A percentile compares a stretch with the other conserved stretches of the same genome.
Evolutionary conservation across 1,140 invertebrate species (phyloP).

Genomic region (Rhizoglyphus robini): DNA sequence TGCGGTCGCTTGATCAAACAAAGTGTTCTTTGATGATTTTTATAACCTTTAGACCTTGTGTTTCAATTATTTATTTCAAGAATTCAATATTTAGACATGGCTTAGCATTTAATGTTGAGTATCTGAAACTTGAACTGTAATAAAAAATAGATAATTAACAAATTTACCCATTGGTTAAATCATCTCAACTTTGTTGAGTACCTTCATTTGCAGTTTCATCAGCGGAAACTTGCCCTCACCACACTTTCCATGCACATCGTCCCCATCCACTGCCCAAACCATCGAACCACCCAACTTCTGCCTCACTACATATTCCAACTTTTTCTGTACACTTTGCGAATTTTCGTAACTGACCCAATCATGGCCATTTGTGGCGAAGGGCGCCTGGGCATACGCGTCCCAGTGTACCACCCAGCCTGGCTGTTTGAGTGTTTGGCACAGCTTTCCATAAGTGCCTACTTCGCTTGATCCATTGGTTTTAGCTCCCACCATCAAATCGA

Average conservation of each 20-base stretch:
- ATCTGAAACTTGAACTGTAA: too few species aligned
- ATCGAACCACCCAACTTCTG: conserved; percentile 42
- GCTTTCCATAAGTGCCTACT: conserved; percentile 52
- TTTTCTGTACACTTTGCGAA: conserved; percentile 35
- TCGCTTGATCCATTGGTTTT: conserved; percentile 68
- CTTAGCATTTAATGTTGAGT: too few species aligned
- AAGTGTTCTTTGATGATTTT: too few species aligned
- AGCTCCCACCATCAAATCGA: conserved; percentile 47
- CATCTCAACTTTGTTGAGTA: conserved; percentile 27
- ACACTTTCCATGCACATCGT: conserved; percentile 34
- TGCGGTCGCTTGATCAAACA: too few species aligned
- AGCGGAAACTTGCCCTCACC: conserved; percentile 28
- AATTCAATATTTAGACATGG: too few species aligned
- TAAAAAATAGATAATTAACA: too few species aligned
- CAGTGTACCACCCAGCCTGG: not conserved
- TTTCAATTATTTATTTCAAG: too few species aligned
- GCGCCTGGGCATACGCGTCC: conserved; percentile 39
- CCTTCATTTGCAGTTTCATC: too few species aligned
- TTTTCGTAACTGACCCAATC: conserved; percentile 67
- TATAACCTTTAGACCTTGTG: too few species aligned
- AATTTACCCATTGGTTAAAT: too few species aligned
- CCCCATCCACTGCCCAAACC: conserved; percentile 48
- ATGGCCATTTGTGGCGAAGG: conserved; percentile 46
- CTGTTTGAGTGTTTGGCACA: conserved; percentile 6
- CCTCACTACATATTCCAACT: conserved; percentile 30